Percentiles rank a stretch among this genome's conserved stretches.
phyloP scores from a whole-genome alignment of 2,888 invertebrate genomes.

The Watsonalla cultraria region DNA sequence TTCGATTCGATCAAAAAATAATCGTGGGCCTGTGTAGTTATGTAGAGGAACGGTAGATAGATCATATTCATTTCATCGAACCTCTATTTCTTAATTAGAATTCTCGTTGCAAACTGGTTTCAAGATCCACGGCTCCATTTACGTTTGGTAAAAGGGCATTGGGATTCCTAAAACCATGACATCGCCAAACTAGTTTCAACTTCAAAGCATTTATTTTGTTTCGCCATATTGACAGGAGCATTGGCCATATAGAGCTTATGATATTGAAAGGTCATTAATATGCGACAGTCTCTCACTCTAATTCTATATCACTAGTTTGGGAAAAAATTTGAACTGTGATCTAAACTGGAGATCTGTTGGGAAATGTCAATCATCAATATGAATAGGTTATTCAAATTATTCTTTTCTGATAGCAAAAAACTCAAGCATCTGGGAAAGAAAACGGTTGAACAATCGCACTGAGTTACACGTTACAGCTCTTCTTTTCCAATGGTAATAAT shows the following conservation, averaged over 20 bases:
- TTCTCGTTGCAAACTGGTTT: slow-evolving; percentile 35
- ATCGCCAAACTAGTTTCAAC: slow-evolving; percentile 18
- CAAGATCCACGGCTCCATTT: slow-evolving; percentile 26
- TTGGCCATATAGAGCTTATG: too few relatives aligned
- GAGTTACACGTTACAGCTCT: slow-evolving; percentile 32
- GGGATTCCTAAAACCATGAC: slow-evolving; percentile 14
- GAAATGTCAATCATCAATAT: slow-evolving; percentile 36
- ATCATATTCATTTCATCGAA: slow-evolving; percentile 16
- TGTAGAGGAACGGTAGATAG: neutral
- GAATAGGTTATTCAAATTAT: slow-evolving; percentile 39
- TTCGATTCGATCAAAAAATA: too few relatives aligned
- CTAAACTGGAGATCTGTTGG: slow-evolving; percentile 17
- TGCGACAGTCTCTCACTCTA: too few relatives aligned
- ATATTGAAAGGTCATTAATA: too few relatives aligned
- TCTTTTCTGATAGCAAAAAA: slow-evolving; percentile 32
- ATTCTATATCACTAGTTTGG: too few relatives aligned
- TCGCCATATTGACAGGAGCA: neutral
- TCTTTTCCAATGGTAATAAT: slow-evolving; percentile 37
- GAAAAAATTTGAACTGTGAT: slow-evolving; percentile 8
- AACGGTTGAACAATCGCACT: slow-evolving; percentile 47
- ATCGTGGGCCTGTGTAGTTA: too few relatives aligned
- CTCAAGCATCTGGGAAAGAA: slow-evolving; percentile 46
- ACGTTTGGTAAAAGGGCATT: slow-evolving; percentile 20
- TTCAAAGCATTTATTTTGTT: neutral
- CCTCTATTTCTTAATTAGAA: slow-evolving; percentile 32